Conservation (phyloP, 2,113 vertebrate species). For the Rhinoderma darwinii region DNA sequence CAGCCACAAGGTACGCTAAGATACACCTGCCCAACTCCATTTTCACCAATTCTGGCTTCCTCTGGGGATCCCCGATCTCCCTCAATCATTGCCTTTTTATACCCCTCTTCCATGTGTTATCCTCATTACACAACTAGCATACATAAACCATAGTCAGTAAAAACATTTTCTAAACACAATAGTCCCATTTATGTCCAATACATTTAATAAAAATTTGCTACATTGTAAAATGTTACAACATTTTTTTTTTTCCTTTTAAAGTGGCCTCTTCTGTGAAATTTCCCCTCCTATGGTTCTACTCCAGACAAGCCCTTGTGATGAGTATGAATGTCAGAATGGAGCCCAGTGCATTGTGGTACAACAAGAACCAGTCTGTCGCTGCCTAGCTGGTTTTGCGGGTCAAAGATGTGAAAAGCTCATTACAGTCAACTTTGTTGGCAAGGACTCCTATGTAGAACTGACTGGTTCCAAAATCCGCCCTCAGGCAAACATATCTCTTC, state of each 20-base stretch:
- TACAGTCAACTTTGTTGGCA: constrained; percentile 93
- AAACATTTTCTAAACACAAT: no score
- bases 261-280: constrained; percentile 92
- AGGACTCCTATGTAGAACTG: constrained; percentile 90
- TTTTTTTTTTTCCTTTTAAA: constrained; percentile 63
- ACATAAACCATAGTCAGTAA: no score
- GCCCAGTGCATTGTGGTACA: constrained; percentile 88
- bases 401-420: constrained; percentile 92
- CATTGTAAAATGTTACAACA: background rate
- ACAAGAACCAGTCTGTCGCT: constrained; percentile 91
- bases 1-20: no score
- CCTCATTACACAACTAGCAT: no score
- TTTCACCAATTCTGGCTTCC: no score
- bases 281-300: constrained; percentile 96
- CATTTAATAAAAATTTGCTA: background rate
- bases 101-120: no score
- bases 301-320: constrained; percentile 96
- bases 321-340: constrained; percentile 92
- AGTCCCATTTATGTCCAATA: background rate
- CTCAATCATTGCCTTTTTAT: no score
- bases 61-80: no score
- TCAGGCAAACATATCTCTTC: constrained; percentile 93
- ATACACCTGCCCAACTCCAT: no score
- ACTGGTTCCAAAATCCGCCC: constrained; percentile 83
- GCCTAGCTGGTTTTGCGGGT: constrained; percentile 89